Base-by-base conservation (phyloP, 2,888 invertebrate species). In the Andrena dorsata region DNA sequence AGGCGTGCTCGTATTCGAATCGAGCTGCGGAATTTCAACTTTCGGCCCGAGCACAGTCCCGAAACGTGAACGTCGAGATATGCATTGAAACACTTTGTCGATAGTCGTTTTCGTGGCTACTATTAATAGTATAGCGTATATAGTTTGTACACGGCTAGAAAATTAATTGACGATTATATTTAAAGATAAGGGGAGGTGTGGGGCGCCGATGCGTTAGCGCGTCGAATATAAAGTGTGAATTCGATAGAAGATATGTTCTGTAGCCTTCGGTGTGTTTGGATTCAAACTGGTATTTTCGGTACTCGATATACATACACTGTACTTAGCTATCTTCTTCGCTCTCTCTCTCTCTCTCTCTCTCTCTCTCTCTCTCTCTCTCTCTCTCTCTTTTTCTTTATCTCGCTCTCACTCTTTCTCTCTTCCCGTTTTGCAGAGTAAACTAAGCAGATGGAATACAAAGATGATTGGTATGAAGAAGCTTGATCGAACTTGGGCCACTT, bases 151-250 rank as follows among this genome's bases (percentile, higher is more conserved):
- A 74, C 58, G 53, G 30, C 69, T 74, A 66, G 58, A 66, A 82
- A 74, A 80, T 80, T 82, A 80, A 82, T 82, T 82, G 82, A 82
- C 82, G 75, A 80, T 82, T 26, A 80, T 32, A 70, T 72, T 72
- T 70, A 28, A 80, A 77, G 80, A 61, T 28, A 64, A 41, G 51
- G n/a, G n/a, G 10, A 13, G 30, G 63, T 51, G 4, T 32, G 30
- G 30, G 26, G 63, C 53, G 35, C 53, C 47, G 53, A 49, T 65
- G n/a, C 26, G n/a, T 65, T 26, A 58, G 20, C 47, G 41, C 35
- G 65, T 79, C 65, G 70, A 82, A 74, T 80, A 61, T 80, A 80
- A 82, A 71, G 70, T 75, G 74, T 75, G 79, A 82, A 74, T 74
- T 56, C 51, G 58, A 64, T 81, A 82, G 74, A 65, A 79, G 79